These are phyloP conservation scores for Candoia aspera DNA, from an alignment of 2,113 vertebrate genomes.

Conservation along the genomic window DNA sequence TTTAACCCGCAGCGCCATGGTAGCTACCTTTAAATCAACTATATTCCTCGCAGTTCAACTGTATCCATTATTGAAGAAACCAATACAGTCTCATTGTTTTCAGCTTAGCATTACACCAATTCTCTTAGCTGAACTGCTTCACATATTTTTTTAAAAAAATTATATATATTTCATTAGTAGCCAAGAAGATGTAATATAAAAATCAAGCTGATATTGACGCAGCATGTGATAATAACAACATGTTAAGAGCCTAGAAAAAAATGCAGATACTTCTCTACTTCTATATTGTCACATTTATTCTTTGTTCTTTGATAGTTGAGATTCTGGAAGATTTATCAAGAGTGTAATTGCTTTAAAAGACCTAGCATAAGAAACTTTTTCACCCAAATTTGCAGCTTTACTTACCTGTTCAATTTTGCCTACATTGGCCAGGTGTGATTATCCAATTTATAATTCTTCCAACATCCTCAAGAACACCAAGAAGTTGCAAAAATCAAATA, in stretches of 20 bases:
- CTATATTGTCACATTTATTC: slow-evolving; percentile 11
- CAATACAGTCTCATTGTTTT: not conserved
- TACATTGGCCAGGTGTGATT: slow-evolving; percentile 7
- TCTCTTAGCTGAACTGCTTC: not conserved
- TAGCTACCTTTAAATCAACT: not conserved
- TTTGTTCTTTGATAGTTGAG: slow-evolving; percentile 49
- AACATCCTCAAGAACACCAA: slow-evolving; percentile 13
- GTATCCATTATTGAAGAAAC: not conserved
- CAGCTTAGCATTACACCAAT: not conserved
- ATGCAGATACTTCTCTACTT: not conserved
- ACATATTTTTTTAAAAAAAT: not conserved
- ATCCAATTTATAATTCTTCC: slow-evolving; percentile 30
- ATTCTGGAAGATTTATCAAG: slow-evolving; percentile 44
- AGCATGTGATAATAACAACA: not conserved
- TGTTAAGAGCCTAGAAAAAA: not conserved
- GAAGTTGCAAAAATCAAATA: slow-evolving; percentile 38
- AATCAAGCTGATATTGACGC: not conserved
- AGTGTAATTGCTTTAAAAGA: slow-evolving; percentile 51
- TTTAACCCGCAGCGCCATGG: no score
- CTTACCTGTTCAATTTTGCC: slow-evolving; percentile 36
- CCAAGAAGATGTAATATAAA: not conserved
- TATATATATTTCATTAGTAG: not conserved
- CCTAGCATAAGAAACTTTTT: slow-evolving; percentile 48
- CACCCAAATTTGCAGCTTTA: slow-evolving; percentile 34
- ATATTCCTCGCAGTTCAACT: not conserved